phyloP scores from a whole-genome alignment of 2,797 vertebrate species.

The Loris lydekkerianus region DNA sequence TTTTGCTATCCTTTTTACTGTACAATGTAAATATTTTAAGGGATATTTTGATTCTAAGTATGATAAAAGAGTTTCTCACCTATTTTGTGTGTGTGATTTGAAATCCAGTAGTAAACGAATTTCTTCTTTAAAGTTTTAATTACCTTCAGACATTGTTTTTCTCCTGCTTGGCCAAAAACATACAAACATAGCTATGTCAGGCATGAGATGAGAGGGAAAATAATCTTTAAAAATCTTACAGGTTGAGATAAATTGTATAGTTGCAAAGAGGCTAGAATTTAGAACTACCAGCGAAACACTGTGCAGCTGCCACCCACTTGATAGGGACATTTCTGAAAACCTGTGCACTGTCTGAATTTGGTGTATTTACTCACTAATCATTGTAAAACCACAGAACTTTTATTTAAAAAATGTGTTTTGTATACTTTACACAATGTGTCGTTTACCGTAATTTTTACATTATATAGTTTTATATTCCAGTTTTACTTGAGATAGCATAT shows the following conservation, averaged over 20 bases:
- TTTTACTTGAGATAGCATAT: slow-evolving; percentile 66
- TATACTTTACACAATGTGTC: slow-evolving; percentile 54
- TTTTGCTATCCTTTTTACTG: slow-evolving; percentile 94
- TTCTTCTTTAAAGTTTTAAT: slow-evolving; percentile 72
- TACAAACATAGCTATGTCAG: background rate
- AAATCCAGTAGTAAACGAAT: slow-evolving; percentile 77
- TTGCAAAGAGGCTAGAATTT: slow-evolving; percentile 47
- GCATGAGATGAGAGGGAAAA: background rate
- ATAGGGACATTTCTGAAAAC: slow-evolving; percentile 60
- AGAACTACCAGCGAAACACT: slow-evolving; percentile 1
- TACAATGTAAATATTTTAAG: slow-evolving; percentile 95
- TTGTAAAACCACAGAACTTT: slow-evolving; percentile 66
- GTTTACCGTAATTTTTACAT: slow-evolving; percentile 25
- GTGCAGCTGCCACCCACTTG: background rate
- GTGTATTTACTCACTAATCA: slow-evolving; percentile 35
- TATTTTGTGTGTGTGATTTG: slow-evolving; percentile 90
- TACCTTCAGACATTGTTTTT: slow-evolving; percentile 63
- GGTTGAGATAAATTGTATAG: background rate
- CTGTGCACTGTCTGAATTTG: slow-evolving; percentile 57
- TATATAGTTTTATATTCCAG: slow-evolving; percentile 45
- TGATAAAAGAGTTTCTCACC: slow-evolving; percentile 91
- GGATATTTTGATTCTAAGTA: slow-evolving; percentile 93
- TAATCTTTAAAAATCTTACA: background rate
- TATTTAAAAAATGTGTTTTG: slow-evolving; percentile 49
- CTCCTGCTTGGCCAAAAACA: background rate